Base-by-base conservation (phyloP, 2,888 invertebrate species). In the Dynastes grantii region DNA sequence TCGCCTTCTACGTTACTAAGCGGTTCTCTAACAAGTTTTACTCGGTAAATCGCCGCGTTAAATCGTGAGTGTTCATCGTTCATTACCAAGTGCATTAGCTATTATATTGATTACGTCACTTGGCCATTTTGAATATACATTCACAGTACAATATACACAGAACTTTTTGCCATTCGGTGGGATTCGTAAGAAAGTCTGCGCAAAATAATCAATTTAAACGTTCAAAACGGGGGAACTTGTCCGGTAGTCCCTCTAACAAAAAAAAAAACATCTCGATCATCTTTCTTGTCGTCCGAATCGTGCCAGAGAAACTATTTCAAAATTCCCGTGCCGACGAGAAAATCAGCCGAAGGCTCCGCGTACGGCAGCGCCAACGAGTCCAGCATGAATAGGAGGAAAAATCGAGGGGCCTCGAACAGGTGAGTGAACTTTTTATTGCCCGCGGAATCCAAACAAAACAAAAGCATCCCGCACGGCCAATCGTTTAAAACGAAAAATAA, bases 241-340 rank as follows among this genome's bases (percentile, higher is more conserved):
- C 76, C 77, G 65, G 37, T 78, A 32, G 13, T 13, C 68, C 49
- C 75, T 65, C 64, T 13, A 27, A 40, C 81, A 81, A 27, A 40
- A 32, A 4, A 32, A 32, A 32, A 5, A 32, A 16, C 16, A 16
- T 32, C 32, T 53, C 68, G 68, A 68, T 68, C 13, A 6, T 84
- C 79, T 85, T 82, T 85, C 85, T 84, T 63, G 49, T 84, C 81
- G 80, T 80, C 81, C 80, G 84, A 81, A 81, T 58, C 37, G 68
- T 80, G 80, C 77, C 32, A 53, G 65, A 63, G 61, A 82, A 81
- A 80, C 79, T 76, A 80, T 68, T 79, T 92, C 94, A 94, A 94
- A 94, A 94, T 94, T 94, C 94, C 94, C 94, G 94, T 94, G 93
- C 94, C 94, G 90, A 94, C 94, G 92, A 93, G 92, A 91, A 94